phyloP scores from a whole-genome alignment of 2,888 invertebrate species.

The Caenorhabditis japonica region DNA sequence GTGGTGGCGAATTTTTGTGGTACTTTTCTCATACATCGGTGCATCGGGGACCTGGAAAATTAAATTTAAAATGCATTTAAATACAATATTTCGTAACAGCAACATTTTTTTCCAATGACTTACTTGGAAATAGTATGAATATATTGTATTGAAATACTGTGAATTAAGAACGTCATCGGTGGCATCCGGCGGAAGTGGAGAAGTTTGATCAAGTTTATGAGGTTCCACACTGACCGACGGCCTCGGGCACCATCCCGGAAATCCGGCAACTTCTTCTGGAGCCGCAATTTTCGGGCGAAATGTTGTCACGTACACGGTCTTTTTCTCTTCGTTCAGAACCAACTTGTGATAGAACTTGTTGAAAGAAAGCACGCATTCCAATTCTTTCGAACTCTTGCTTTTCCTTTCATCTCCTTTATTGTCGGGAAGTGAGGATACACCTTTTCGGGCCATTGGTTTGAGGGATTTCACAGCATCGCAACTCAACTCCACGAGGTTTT shows the following conservation, averaged over 20 bases:
- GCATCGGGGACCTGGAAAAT: conserved; percentile 71
- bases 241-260: conserved; percentile 28
- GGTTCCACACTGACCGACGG: conserved; percentile 20
- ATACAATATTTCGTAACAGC: no score
- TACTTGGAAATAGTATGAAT: conserved; percentile 64
- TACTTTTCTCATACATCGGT: conserved; percentile 64
- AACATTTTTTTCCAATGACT: neutral
- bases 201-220: neutral
- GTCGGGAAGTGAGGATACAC: conserved; percentile 23
- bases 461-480: conserved; percentile 13
- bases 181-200: conserved; percentile 2
- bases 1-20: conserved; percentile 72
- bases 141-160: conserved; percentile 38
- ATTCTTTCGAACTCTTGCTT: neutral
- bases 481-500: conserved; percentile 43
- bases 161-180: conserved; percentile 42
- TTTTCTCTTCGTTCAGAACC: conserved; percentile 3
- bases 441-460: conserved; percentile 6
- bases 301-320: conserved; percentile 18
- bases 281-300: conserved; percentile 15
- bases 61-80: no score
- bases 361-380: conserved; percentile 55
- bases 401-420: neutral
- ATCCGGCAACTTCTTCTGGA: conserved; percentile 1
- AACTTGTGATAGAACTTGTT: conserved; percentile 53